Conservation (phyloP, 37 sponge, comb jelly and placozoan genomes). For the Beroe forskalii region DNA sequence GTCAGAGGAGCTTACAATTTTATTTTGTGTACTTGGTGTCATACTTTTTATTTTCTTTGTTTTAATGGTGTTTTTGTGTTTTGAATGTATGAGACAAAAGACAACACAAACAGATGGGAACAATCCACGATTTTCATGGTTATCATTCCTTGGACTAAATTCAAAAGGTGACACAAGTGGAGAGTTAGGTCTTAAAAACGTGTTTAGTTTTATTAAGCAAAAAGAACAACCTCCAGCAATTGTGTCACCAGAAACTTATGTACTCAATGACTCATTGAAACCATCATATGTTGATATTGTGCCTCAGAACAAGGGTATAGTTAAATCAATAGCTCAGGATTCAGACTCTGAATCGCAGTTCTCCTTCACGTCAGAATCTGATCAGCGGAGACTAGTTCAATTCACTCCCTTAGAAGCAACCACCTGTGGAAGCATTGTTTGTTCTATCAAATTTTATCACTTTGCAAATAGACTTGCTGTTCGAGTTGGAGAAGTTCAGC, state of each 20-base stretch:
- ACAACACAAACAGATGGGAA: slow-evolving; percentile 28
- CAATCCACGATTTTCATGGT: slow-evolving; percentile 13
- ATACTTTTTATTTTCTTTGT: slow-evolving; percentile 44
- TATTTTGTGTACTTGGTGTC: slow-evolving; percentile 65
- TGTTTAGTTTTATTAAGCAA: neutral
- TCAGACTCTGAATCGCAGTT: slow-evolving; percentile 62
- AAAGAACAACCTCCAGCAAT: slow-evolving; percentile 33
- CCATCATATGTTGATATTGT: slow-evolving; percentile 54
- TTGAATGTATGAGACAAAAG: slow-evolving; percentile 51
- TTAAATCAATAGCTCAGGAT: slow-evolving; percentile 31
- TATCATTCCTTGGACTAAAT: slow-evolving; percentile 6
- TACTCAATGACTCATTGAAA: slow-evolving; percentile 55
- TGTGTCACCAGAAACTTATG: slow-evolving; percentile 42
- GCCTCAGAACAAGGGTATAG: slow-evolving; percentile 22
- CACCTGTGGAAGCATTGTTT: slow-evolving; percentile 32
- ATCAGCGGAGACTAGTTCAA: neutral
- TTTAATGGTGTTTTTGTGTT: slow-evolving; percentile 58
- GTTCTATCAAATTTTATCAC: slow-evolving; percentile 57
- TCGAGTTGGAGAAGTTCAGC: slow-evolving; percentile 39
- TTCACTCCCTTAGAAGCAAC: slow-evolving; percentile 31
- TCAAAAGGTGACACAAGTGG: slow-evolving; percentile 20
- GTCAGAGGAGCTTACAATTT: slow-evolving; percentile 41
- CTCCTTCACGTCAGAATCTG: slow-evolving; percentile 48
- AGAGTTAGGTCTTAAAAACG: neutral
- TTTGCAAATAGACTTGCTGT: slow-evolving; percentile 63